phyloP scores from a whole-genome alignment of 2,113 vertebrate genomes.

The Strix aluco region DNA sequence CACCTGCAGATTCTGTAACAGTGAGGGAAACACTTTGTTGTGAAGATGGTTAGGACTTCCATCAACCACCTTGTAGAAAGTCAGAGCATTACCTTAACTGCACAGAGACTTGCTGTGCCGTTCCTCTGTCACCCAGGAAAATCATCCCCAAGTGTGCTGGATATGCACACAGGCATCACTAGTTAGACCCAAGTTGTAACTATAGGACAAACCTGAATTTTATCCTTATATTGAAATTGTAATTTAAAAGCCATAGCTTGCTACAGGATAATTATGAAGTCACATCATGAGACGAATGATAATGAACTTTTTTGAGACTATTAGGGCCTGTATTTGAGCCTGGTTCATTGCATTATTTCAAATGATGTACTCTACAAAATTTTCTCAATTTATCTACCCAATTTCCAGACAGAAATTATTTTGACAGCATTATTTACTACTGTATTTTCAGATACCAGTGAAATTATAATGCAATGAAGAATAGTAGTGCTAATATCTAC shows the following conservation, averaged over 20 bases:
- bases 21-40: neutral
- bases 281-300: neutral
- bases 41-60: neutral
- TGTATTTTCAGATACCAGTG: neutral
- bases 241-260: neutral
- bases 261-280: neutral
- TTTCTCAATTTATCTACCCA: neutral
- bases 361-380: neutral
- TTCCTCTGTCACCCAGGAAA: neutral
- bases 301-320: neutral
- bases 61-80: neutral
- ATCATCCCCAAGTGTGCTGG: neutral
- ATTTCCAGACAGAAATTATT: neutral
- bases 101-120: neutral
- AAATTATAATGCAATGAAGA: neutral
- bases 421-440: neutral
- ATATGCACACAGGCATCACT: neutral
- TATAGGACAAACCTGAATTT: neutral
- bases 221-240: neutral
- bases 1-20: neutral
- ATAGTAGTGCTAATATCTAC: neutral
- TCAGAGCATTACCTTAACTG: neutral
- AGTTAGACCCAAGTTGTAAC: neutral
- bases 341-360: neutral
- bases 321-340: neutral